Percentiles rank a stretch among this genome's conserved stretches.
These are phyloP conservation scores for Sitta europaea DNA, from an alignment of 2,113 vertebrate species.

Conservation along the genomic window DNA sequence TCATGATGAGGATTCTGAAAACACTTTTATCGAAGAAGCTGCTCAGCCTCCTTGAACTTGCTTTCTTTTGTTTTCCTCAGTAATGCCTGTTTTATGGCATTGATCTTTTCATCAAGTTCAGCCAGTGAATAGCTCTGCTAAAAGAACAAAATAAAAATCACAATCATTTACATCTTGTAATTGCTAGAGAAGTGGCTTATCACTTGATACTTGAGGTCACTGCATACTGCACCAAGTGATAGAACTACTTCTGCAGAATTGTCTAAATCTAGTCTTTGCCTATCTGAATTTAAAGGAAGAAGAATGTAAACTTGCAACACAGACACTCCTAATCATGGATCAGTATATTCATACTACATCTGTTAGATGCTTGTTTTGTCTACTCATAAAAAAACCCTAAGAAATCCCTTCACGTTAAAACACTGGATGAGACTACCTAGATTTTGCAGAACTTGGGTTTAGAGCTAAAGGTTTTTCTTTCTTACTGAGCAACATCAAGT, in stretches of 20 bases:
- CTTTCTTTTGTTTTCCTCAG: constrained; percentile 85
- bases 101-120: constrained; percentile 97
- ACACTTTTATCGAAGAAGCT: constrained; percentile 67
- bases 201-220: background rate
- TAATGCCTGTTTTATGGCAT: constrained; percentile 85
- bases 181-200: constrained; percentile 32
- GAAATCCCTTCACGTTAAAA: background rate
- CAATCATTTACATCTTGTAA: constrained; percentile 50
- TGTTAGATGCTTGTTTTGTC: background rate
- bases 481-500: background rate
- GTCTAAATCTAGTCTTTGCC: background rate
- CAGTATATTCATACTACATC: background rate
- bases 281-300: background rate
- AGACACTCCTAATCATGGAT: background rate
- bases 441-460: background rate
- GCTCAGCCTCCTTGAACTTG: constrained; percentile 72
- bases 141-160: constrained; percentile 59
- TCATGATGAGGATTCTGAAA: background rate
- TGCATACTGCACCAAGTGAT: background rate
- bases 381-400: background rate
- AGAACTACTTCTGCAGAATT: background rate
- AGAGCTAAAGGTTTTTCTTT: background rate
- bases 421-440: background rate
- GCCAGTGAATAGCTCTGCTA: constrained; percentile 88
- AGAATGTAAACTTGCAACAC: background rate